These are phyloP conservation scores for Prosapia bicincta DNA, from an alignment of 2,888 invertebrate species.

Conservation along the genomic window DNA sequence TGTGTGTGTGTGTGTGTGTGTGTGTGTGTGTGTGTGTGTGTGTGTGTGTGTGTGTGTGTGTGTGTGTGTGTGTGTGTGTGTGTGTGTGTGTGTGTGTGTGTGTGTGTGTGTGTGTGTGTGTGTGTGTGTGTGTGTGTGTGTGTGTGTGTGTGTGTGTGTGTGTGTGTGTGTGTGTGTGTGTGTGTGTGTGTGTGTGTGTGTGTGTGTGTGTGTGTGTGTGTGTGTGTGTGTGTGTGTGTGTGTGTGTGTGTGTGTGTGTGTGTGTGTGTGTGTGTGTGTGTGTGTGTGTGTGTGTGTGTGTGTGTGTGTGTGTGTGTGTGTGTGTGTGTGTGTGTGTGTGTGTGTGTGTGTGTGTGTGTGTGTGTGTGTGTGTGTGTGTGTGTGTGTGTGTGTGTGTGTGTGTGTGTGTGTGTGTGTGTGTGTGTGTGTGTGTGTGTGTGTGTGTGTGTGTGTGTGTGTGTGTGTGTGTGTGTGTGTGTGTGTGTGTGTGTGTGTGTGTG, in stretches of 20 bases:
- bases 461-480: no score
- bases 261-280: conserved; percentile 13
- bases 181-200: conserved; percentile 9
- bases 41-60: no score
- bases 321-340: conserved; percentile 8
- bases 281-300: conserved; percentile 3
- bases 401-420: no score
- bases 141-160: conserved; percentile 5
- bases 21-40: no score
- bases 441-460: no score
- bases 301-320: conserved; percentile 15
- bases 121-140: conserved; percentile 14
- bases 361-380: no score
- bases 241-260: conserved; percentile 13
- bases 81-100: background rate
- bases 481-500: no score
- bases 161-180: conserved; percentile 7
- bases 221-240: conserved; percentile 1
- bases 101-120: conserved; percentile 16
- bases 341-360: background rate
- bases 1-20: no score
- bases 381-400: no score
- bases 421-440: no score
- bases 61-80: no score
- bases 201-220: conserved; percentile 7